Evolutionary conservation across 2,797 vertebrate species (phyloP), one percentile per base, ranked within the genome.

Genomic region (Arrhamphus sclerolepis): DNA sequence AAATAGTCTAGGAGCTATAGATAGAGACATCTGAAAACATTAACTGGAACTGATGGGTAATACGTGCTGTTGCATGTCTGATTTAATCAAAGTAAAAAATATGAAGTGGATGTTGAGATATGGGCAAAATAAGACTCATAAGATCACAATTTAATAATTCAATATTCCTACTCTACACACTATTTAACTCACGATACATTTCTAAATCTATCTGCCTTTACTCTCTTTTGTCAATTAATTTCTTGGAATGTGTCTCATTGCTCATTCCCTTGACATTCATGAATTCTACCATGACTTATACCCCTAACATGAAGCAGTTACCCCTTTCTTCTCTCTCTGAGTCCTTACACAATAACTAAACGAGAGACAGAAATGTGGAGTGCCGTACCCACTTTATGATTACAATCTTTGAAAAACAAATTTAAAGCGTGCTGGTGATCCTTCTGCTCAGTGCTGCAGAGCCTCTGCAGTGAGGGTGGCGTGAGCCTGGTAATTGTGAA

Each of bases 401-500:
- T 75, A 20, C 0, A 67, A 49, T 80, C 51, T 77, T 72, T 72
- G 34, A 74, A 81, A 78, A 57, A 42, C 49, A 59, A 63, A 69
- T 76, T 78, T 82, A 69, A 82, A 73, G 72, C 66, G 60, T 66
- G 17, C 43, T 56, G 48, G 53, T 81, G 82, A 82, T 83, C 75
- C 79, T 85, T 85, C 70, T 62, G 56, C 76, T 69, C 61, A 47
- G 41, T 65, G 72, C 70, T 66, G 78, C 80, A 79, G 68, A 80
- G 74, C 57, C 55, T 67, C 70, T 75, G 79, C 82, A 78, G 77
- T 50, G 66, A 53, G 66, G 62, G 22, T 72, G 80, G 84, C 34
- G 54, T 60, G 75, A 80, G 75, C 59, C 53, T 75, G 64, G 72
- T 85, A 80, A 84, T 87, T 78, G 75, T 81, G 75, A 85, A 80